Base-by-base conservation (phyloP, 2,113 vertebrate genomes). In the Ochotona princeps region DNA sequence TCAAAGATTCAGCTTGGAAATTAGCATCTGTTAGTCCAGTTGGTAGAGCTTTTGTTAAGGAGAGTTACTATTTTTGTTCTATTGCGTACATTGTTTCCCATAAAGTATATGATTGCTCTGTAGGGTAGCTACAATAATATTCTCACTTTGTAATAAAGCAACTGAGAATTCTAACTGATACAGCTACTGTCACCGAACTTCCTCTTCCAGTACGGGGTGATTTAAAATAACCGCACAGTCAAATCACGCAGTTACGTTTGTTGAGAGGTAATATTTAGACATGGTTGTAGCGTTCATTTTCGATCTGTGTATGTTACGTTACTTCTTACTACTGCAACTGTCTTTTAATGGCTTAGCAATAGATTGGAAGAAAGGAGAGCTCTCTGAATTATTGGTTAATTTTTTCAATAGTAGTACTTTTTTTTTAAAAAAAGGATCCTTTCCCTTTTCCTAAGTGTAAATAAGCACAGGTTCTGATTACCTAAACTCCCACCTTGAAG, bases 401-500 rank as follows among this genome's bases (percentile, higher is more conserved):
- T 67, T 78, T 93, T 32, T 63, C 9, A 94, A 67, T 73, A 2
- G 23, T 26, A 61, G 51, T 89, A 10, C 10, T 94, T 81, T 32
- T 51, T 83, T 32, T 51, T 83, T 76, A 30, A 28, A 69, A 30
- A 28, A 69, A 79, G 85, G 79, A 9, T 3, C 0, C 5, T 83
- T 67, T 83, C 7, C 15, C 76, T 80, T 49, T 80, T 91, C 63
- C 35, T 32, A 94, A 87, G 49, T 90, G 26, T 38, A 91, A 9
- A 20, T 28, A 47, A 92, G 20, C 32, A 73, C 21, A 57, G 15
- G 5, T 81, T 89, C 92, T 87, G 17, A 82, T 94, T 65, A 69
- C 23, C 75, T 92, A 70, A 82, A 92, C 30, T 86, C n/a, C 14
- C 35, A 18, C 94, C 96, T 84, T 91, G 44, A 92, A 94, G 91